Conservation (phyloP, 2,113 vertebrate genomes). For the Odontophorus gujanensis region DNA sequence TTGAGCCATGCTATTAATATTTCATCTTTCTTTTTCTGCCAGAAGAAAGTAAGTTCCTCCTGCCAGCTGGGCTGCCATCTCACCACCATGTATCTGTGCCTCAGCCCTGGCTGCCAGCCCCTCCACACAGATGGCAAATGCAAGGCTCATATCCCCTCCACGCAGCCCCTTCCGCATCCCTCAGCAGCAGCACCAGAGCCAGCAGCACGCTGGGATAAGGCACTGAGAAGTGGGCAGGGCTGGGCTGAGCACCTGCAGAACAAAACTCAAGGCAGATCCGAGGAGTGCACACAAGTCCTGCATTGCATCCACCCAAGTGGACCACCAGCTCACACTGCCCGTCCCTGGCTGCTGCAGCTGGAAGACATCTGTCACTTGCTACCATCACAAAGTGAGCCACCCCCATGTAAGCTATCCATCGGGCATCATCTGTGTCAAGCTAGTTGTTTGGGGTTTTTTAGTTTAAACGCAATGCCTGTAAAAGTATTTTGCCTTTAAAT, state of each 20-base stretch:
- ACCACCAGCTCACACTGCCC: not conserved
- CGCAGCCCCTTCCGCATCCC: not conserved
- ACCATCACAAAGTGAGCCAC: not conserved
- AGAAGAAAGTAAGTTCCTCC: not conserved
- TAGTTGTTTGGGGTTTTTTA: not conserved
- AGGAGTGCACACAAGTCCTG: not conserved
- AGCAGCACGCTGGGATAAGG: not conserved
- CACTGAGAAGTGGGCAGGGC: not conserved
- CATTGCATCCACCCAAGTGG: not conserved
- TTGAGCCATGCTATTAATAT: conserved; percentile 34
- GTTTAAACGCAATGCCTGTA: not conserved
- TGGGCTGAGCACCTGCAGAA: not conserved
- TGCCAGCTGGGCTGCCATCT: conserved; percentile 2
- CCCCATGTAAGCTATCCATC: not conserved
- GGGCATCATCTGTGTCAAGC: not conserved
- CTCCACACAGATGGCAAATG: conserved; percentile 39
- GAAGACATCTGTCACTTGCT: not conserved
- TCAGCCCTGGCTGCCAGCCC: conserved; percentile 22
- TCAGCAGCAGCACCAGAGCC: not conserved
- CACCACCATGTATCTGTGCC: not conserved
- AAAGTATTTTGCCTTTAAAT: conserved; percentile 65
- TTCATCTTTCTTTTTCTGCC: conserved; percentile 2
- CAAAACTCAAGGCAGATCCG: not conserved
- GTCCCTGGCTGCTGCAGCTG: not conserved
- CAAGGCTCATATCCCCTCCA: not conserved